Evolutionary conservation across 2,797 vertebrate species (phyloP).

Genomic region (Serranus cabrilla): DNA sequence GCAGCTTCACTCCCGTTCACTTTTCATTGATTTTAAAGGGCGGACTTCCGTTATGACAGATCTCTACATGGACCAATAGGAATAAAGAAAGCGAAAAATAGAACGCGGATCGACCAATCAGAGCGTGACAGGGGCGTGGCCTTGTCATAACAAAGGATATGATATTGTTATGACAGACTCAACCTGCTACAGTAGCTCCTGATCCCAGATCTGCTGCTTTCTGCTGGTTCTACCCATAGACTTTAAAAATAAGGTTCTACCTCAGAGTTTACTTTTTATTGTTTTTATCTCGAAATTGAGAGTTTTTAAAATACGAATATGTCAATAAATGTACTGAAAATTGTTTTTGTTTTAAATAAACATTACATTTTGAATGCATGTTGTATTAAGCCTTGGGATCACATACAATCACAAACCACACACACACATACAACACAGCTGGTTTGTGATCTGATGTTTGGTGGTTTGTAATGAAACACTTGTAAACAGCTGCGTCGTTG

Average conservation of each 20-base stretch:
- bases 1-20: slow-evolving; percentile 22
- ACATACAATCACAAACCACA: too few relatives aligned
- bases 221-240: too few relatives aligned
- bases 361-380: not conserved
- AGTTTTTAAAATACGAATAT: not conserved
- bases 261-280: not conserved
- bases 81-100: not conserved
- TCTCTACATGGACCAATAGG: slow-evolving; percentile 51
- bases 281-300: not conserved
- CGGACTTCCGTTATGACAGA: slow-evolving; percentile 44
- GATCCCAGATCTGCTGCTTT: not conserved
- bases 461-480: not conserved
- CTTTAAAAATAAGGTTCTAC: too few relatives aligned
- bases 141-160: slow-evolving; percentile 57
- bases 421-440: slow-evolving; percentile 5
- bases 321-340: not conserved
- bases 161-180: slow-evolving; percentile 13
- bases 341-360: not conserved
- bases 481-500: slow-evolving; percentile 24
- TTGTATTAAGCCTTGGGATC: not conserved
- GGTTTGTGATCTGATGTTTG: not conserved
- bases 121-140: slow-evolving; percentile 28
- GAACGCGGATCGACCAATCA: slow-evolving; percentile 30
- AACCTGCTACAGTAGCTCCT: slow-evolving; percentile 12
- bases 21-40: slow-evolving; percentile 33